Evolutionary conservation across 2,113 vertebrate genomes (phyloP), one percentile per base, ranked within the genome.

Genomic region (Electrona antarctica): DNA sequence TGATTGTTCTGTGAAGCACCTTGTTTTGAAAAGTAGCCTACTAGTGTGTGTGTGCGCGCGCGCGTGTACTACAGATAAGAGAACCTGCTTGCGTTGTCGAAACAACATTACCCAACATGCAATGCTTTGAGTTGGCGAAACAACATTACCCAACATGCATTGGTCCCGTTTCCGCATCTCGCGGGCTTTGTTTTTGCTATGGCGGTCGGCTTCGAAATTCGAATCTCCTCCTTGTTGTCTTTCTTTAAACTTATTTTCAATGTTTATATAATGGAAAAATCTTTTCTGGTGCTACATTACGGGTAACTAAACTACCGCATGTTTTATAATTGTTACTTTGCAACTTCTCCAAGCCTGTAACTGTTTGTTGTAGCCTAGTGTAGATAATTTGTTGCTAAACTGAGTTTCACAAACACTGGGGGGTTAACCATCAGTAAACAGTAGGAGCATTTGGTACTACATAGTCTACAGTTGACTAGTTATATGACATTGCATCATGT

Each of bases 111-210:
- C 89, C 89, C 89, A 89, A 0, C 55, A 80, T 88, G 62, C 88
- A 79, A 8, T 14, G 0, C 10, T 0, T 0, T 29, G 33, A 41
- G 33, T 41, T 41, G 1, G 1, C 33, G 3, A 13, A 49, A 87
- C 86, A 78, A 45, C 83, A 69, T 41, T 28, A 46, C 74, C 83
- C 80, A 84, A 12, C 72, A 80, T 77, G 60, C 83, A 59, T 3
- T 45, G 55, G 28, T 11, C 6, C 10, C 7, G 4, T 28, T 21
- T 7, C 14, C 63, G 15, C 62, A 69, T 91, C 88, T 93, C 92
- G 92, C 93, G 93, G 90, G 92, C 87, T 92, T 87, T 85, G 90
- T 85, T 88, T 21, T 91, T 89, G 86, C 75, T 80, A 90, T 93
- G 92, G 93, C 92, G 93, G 90, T 81, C 87, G 82, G 41, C 78